Base-by-base conservation (phyloP, 1,140 invertebrate genomes). In the Drosophila grimshawi region DNA sequence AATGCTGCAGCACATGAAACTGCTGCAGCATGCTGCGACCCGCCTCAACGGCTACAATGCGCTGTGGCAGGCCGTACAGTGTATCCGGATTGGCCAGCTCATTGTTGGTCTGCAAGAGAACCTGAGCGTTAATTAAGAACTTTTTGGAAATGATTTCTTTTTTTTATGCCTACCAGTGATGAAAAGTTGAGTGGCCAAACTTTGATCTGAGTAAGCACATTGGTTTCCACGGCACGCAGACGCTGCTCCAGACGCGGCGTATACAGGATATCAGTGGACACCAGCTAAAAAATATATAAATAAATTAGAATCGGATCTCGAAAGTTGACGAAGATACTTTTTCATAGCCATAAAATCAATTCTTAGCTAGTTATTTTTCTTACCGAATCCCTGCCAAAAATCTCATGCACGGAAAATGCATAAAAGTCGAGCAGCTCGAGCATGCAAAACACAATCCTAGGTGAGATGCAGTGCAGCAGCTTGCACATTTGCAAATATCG, bases 391-490 rank as follows among this genome's bases (percentile, higher is more conserved):
- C 94, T 94, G 10, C 96, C 96, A 92, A 99, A 99, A 81, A 98
- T 98, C n/a, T 95, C 94, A 93, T 97, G 96, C 1, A 99, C 97
- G 0, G 97, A 95, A 92, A 97, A 98, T 49, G 98, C 95, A 93
- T 99, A 99, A 90, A 98, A 98, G 82, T 99, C 98, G 93, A 98
- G 98, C 52, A 99, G 94, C 86, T 99, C 97, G 79, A 97, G 96
- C 94, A 99, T 97, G 70, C 96, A 96, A 74, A 95, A 94, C 8
- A 99, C 95, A 4, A 99, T 97, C 93, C 98, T 97, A 81, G 97
- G 95, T 0, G 98, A 96, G 64, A 99, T 98, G 27, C 98, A 97
- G 64, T 97, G 96, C 29, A 99, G 93, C 55, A 98, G 94, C 86
- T 95, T 95, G 92, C 98, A 98, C 95, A 99, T 99, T 93, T 99